Base-by-base conservation (phyloP, 1,140 invertebrate species). In the Sweltsa coloradensis region DNA sequence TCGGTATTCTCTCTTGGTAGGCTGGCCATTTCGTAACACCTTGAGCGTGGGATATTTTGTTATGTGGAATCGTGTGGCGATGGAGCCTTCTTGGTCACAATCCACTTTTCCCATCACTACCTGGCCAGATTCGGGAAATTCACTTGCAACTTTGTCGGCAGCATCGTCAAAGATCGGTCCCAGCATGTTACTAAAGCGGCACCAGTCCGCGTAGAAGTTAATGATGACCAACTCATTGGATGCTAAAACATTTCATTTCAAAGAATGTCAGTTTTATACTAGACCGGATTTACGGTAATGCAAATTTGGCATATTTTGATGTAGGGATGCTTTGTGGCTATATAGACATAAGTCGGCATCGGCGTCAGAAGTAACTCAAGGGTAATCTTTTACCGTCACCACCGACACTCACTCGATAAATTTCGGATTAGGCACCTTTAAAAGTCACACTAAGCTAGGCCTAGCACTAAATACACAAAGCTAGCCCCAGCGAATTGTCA, bases 171-270 rank as follows among this genome's bases (percentile, higher is more conserved):
- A 99, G 61, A 97, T 85, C 24, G 96, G 96, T 56, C 87, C 85
- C 59, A 99, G 70, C 63, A 95, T 79, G 71, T 95, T 96, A 73
- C 94, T 98, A 68, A 89, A 89, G 57, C 80, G 76, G 71, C 88
- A 96, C 92, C 93, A 98, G 62, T 97, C 93, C 9, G 94, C 95
- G 73, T 97, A 97, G 70, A 98, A 98, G 70, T 98, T 97, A 51
- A 98, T 85, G 67, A 98, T 89, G 43, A 97, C 93, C 65, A 98
- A 70, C 73, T 98, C 92, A 76, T 91, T 90, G 42, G 81, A 80
- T 49, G 84, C 93, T 96, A 73, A 51, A 83, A 85, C 59, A 49
- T 54, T 58, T 58, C 55, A n/a, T n/a, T n/a, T n/a, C n/a, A 62
- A 54, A 61, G 51, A 53, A 53, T 50, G 25, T 23, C 41, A 14